These are phyloP conservation scores for Ara ararauna DNA, from an alignment of 2,797 vertebrate genomes.

Conservation along the genomic window DNA sequence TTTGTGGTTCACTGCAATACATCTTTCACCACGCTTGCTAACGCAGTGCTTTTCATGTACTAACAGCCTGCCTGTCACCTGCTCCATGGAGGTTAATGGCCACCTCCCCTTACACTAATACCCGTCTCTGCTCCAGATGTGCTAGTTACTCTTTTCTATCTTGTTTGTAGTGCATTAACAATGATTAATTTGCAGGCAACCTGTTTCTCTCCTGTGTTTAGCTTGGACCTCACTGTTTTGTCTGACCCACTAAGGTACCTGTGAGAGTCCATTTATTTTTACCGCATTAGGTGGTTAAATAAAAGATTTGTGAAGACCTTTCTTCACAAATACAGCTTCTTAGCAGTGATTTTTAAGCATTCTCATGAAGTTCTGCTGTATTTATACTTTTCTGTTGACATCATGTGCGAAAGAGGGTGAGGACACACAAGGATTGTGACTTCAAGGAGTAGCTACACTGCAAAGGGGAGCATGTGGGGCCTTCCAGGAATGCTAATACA, in stretches of 20 bases:
- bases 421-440: neutral
- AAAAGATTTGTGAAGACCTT: neutral
- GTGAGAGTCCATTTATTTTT: neutral
- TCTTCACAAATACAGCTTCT: neutral
- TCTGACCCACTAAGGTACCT: neutral
- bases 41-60: neutral
- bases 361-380: neutral
- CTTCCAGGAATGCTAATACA: neutral
- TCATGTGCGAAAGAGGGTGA: neutral
- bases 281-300: neutral
- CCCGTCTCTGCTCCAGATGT: neutral
- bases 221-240: neutral
- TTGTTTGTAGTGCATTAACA: neutral
- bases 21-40: neutral
- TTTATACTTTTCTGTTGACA: neutral
- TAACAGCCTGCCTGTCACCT: neutral
- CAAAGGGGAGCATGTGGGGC: neutral
- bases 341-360: neutral
- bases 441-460: neutral
- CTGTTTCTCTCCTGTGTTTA: neutral
- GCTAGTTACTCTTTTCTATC: neutral
- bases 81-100: neutral
- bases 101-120: neutral
- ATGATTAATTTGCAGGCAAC: neutral
- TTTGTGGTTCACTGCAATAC: neutral